Conservation (phyloP, 92 coral and sea anemone species). For the Phenganax stokvisi region DNA sequence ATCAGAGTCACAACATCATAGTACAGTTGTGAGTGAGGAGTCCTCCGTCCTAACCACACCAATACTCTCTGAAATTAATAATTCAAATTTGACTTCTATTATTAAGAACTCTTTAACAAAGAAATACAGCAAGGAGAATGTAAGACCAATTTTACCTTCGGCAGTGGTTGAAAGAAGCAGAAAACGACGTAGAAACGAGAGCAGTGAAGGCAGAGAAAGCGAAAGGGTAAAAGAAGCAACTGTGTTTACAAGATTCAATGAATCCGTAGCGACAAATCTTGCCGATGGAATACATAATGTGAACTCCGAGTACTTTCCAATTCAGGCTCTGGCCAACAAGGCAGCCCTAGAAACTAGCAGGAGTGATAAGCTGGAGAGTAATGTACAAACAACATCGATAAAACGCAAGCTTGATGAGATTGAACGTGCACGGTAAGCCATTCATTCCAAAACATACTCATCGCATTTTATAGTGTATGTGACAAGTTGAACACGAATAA, state of each 20-base stretch:
- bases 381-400: background rate
- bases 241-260: constrained; percentile 33
- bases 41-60: background rate
- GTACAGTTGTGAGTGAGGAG: background rate
- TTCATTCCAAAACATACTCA: too few species aligned
- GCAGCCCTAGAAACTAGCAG: constrained; percentile 29
- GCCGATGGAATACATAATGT: constrained; percentile 44
- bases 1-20: background rate
- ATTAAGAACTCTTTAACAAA: constrained; percentile 18
- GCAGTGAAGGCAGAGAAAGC: constrained; percentile 5
- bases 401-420: constrained; percentile 33
- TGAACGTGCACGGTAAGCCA: constrained; percentile 34
- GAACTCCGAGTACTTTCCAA: constrained; percentile 41
- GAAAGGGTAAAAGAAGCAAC: constrained; percentile 21
- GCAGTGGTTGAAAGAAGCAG: background rate
- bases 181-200: constrained; percentile 1
- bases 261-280: constrained; percentile 25
- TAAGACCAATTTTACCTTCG: background rate
- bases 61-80: background rate
- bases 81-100: background rate
- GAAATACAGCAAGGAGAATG: constrained; percentile 34
- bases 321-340: constrained; percentile 36
- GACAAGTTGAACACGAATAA: background rate
- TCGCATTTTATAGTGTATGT: background rate
- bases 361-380: background rate